phyloP scores from a whole-genome alignment of 2,113 vertebrate species.

The Chaenocephalus aceratus region DNA sequence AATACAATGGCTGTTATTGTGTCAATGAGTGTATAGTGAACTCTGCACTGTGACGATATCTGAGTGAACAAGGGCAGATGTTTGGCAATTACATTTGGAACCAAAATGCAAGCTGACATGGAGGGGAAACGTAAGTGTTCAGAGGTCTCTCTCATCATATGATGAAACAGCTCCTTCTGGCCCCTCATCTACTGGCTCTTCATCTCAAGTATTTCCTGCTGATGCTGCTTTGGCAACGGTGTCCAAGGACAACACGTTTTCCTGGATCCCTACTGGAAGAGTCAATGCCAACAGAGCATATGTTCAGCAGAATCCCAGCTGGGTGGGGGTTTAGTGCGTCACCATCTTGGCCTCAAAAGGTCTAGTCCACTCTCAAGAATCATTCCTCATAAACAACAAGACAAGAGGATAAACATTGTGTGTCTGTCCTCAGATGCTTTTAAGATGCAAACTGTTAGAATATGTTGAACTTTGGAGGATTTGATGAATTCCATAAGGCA shows the following conservation, averaged over 20 bases:
- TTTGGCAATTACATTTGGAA: constrained; percentile 41
- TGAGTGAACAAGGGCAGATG: constrained; percentile 38
- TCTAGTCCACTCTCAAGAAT: constrained; percentile 46
- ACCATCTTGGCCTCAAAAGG: constrained; percentile 31
- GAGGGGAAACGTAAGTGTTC: constrained; percentile 36
- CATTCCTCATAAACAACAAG: constrained; percentile 47
- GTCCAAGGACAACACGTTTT: constrained; percentile 77
- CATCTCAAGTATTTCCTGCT: constrained; percentile 66
- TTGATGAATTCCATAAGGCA: constrained; percentile 27
- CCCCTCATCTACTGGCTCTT: constrained; percentile 56
- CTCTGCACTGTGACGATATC: not conserved
- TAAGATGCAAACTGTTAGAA: constrained; percentile 8
- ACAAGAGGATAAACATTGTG: constrained; percentile 55
- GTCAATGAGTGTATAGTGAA: not conserved
- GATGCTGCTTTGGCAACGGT: constrained; percentile 79
- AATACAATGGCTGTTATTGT: not conserved
- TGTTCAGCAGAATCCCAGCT: constrained; percentile 55
- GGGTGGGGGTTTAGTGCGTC: constrained; percentile 45
- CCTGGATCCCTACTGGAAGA: constrained; percentile 49
- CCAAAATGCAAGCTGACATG: constrained; percentile 33
- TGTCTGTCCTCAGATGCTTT: constrained; percentile 17
- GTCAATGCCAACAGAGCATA: constrained; percentile 61
- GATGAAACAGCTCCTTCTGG: constrained; percentile 48
- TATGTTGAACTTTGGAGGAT: constrained; percentile 19
- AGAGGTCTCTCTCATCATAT: constrained; percentile 44